Conservation (phyloP, 2,888 invertebrate genomes). For the Megamerina dolium region DNA sequence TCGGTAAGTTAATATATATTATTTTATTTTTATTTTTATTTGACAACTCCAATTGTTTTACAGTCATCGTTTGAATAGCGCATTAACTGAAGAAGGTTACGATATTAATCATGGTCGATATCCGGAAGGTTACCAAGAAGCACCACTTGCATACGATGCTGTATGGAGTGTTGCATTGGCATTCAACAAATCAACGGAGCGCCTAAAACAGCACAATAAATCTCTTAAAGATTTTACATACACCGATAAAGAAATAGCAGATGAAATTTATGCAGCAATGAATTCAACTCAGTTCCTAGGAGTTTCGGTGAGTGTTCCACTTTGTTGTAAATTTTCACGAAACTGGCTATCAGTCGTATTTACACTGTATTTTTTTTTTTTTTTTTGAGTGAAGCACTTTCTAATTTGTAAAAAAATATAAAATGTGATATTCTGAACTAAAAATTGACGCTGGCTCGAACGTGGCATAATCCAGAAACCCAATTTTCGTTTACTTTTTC, state of each 20-base stretch:
- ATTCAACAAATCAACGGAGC: constrained; percentile 93
- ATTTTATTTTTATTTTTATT: not conserved
- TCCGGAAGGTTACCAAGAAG: constrained; percentile 95
- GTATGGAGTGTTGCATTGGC: constrained; percentile 98
- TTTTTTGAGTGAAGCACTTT: too few species aligned
- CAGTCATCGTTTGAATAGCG: constrained; percentile 73
- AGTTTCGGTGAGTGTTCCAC: constrained; percentile 87
- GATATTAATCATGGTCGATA: constrained; percentile 81
- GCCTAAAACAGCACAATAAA: constrained; percentile 68
- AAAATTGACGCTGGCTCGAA: too few species aligned
- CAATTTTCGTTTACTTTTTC: too few species aligned
- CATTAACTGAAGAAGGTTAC: constrained; percentile 72
- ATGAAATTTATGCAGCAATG: constrained; percentile 95
- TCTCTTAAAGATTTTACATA: constrained; percentile 94
- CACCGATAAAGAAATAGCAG: constrained; percentile 88
- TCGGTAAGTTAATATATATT: constrained; percentile 47
- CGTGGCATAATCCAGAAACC: too few species aligned
- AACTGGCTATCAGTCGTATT: not conserved
- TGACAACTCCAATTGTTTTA: too few species aligned
- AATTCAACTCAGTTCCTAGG: constrained; percentile 98
- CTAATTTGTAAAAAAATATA: too few species aligned
- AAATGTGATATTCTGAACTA: too few species aligned
- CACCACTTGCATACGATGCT: constrained; percentile 97
- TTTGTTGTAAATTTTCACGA: not conserved
- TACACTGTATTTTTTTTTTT: not conserved